Evolutionary conservation across 2,113 vertebrate species (phyloP), one percentile per base, ranked within the genome.

Genomic region (Salvator merianae): DNA sequence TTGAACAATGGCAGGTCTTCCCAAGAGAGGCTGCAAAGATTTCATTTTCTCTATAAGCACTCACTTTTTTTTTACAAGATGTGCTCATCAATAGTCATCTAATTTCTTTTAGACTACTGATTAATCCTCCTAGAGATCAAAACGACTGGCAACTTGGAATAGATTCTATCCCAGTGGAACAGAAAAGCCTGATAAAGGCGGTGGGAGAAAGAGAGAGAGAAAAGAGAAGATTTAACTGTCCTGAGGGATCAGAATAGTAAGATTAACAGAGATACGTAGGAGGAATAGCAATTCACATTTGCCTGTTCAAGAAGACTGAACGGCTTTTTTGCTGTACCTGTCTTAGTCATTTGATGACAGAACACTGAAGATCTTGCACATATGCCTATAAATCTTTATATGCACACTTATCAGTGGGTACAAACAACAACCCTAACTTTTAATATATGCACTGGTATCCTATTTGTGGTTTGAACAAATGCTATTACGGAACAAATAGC

Each of bases 41-140:
- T 91, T 88, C 0, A 76, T 83, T 90, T 87, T 77, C 70, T 70
- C 38, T 79, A 80, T 89, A 88, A 83, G 73, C 14, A 82, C 4
- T 83, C 24, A 43, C 0, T 0, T 75, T 59, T 0, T 75, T 59
- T 59, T 69, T 71, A 26, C 43, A 14, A 77, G 26, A 38, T 71
- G 81, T 34, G 10, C 47, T 76, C 65, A 81, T 34, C 53, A 86
- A 20, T 1, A 87, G 2, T 59, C 3, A 88, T 73, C 53, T 78
- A 50, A 88, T 83, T 83, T 88, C 38, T 88, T 88, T 89, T 59
- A 70, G 32, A 62, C 24, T 77, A 13, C 66, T 84, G 76, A 88
- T 82, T 71, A 88, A 81, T 88, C 84, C 84, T 81, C 10, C 81
- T 79, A 83, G 80, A 81, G 4, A 38, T 72, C 36, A 43, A 82